Evolutionary conservation across 1,140 invertebrate species (phyloP), one percentile per base, ranked within the genome.

Genomic region (Orius insidiosus): DNA sequence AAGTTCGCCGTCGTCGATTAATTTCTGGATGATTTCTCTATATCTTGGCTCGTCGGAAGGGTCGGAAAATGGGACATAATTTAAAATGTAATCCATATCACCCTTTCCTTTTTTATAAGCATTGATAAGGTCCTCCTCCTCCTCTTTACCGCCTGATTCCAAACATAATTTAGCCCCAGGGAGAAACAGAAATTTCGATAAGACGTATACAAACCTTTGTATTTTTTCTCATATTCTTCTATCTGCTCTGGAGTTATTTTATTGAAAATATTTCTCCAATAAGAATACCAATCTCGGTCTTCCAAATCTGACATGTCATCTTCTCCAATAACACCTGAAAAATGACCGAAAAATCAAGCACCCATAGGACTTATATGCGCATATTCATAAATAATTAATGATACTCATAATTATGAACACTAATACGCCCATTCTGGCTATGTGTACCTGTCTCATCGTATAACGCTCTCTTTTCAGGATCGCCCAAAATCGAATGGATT

Each of bases 371-470:
- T n/a, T n/a, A n/a, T n/a, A n/a, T n/a, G n/a, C n/a, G n/a, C n/a
- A n/a, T n/a, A n/a, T n/a, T n/a, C n/a, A n/a, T n/a, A n/a, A n/a
- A n/a, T n/a, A n/a, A n/a, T n/a, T n/a, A n/a, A n/a, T n/a, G n/a
- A n/a, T n/a, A n/a, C n/a, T n/a, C n/a, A n/a, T n/a, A n/a, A n/a
- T n/a, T n/a, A n/a, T n/a, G n/a, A n/a, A n/a, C n/a, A n/a, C n/a
- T n/a, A n/a, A n/a, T n/a, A n/a, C n/a, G 40, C 14, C 14, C 32
- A 38, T 34, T 52, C n/a, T n/a, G n/a, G n/a, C n/a, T n/a, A n/a
- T n/a, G n/a, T n/a, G n/a, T 45, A 54, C 88, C 90, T 55, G 81
- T 80, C 58, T 93, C 82, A 71, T 96, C 88, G 63, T 95, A 97
- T 9, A 83, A 60, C 32, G 72, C 75, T 44, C 86, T 69, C 59